Percentiles rank a stretch among this genome's conserved stretches.
phyloP scores from a whole-genome alignment of 1,140 invertebrate species.

The Paraescarpia echinospica region DNA sequence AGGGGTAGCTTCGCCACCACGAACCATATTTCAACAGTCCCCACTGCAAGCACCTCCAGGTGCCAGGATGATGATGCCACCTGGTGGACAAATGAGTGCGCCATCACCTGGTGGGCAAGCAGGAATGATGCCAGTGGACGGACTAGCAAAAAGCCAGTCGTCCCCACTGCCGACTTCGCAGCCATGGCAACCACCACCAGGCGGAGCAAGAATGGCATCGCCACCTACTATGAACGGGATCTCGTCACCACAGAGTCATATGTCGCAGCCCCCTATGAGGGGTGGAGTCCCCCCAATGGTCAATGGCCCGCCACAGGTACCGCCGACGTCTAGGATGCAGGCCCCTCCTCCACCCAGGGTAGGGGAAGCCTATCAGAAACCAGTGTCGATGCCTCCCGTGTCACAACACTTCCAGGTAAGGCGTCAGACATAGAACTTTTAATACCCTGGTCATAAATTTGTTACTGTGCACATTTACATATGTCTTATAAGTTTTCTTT shows the following conservation, averaged over 20 bases:
- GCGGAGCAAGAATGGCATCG: not conserved
- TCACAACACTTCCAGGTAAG: not conserved
- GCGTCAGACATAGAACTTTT: not conserved
- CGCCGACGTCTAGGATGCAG: not conserved
- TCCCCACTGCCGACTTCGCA: not conserved
- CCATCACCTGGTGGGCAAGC: not conserved
- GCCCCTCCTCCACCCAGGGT: not conserved
- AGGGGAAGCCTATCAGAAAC: slow-evolving; percentile 8
- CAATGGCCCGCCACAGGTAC: not conserved
- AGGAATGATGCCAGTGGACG: not conserved
- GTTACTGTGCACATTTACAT: not conserved
- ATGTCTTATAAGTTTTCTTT: not conserved
- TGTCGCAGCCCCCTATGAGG: not conserved
- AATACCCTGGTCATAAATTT: not conserved
- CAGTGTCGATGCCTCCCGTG: not conserved
- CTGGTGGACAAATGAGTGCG: slow-evolving; percentile 3
- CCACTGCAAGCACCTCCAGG: not conserved
- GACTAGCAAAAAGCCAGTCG: not conserved
- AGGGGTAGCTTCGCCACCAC: not conserved
- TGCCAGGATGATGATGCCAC: not conserved
- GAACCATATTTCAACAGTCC: not conserved
- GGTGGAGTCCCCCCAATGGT: not conserved
- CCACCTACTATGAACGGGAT: not conserved
- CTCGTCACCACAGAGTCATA: not conserved
- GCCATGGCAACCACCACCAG: not conserved